Evolutionary conservation across 2,888 invertebrate species (phyloP).

Genomic region (Ectropis crepuscularia): DNA sequence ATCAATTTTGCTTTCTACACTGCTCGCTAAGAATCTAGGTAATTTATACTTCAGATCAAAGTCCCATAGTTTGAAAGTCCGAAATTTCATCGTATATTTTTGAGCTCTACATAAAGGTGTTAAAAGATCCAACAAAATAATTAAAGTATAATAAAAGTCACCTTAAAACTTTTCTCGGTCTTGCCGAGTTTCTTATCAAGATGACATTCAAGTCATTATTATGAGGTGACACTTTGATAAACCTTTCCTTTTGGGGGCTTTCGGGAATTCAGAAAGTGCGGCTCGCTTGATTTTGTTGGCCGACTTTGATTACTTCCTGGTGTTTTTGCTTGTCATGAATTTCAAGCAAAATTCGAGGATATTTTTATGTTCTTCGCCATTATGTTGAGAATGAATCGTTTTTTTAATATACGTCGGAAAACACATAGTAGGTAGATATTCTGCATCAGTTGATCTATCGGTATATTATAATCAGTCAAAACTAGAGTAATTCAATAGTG

Average conservation of each 20-base stretch:
- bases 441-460: too few species aligned
- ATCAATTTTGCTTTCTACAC: too few species aligned
- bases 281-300: slow-evolving; percentile 37
- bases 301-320: slow-evolving; percentile 30
- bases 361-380: slow-evolving; percentile 1
- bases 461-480: too few species aligned
- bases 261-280: slow-evolving; percentile 37
- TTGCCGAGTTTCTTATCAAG: slow-evolving; percentile 53
- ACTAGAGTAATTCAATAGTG: too few species aligned
- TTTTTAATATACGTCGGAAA: not conserved
- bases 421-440: too few species aligned
- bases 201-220: slow-evolving; percentile 64
- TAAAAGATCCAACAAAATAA: slow-evolving; percentile 44
- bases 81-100: not conserved
- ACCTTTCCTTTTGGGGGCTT: slow-evolving; percentile 43
- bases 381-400: not conserved
- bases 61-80: not conserved
- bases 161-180: slow-evolving; percentile 63
- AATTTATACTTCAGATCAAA: too few species aligned
- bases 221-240: slow-evolving; percentile 57
- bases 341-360: slow-evolving; percentile 1
- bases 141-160: slow-evolving; percentile 55
- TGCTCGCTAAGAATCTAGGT: too few species aligned
- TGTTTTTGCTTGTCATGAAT: slow-evolving; percentile 21
- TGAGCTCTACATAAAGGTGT: slow-evolving; percentile 7